Evolutionary conservation across 1,140 invertebrate species (phyloP), one percentile per base, ranked within the genome.

Genomic region (Caenorhabditis inopinata): DNA sequence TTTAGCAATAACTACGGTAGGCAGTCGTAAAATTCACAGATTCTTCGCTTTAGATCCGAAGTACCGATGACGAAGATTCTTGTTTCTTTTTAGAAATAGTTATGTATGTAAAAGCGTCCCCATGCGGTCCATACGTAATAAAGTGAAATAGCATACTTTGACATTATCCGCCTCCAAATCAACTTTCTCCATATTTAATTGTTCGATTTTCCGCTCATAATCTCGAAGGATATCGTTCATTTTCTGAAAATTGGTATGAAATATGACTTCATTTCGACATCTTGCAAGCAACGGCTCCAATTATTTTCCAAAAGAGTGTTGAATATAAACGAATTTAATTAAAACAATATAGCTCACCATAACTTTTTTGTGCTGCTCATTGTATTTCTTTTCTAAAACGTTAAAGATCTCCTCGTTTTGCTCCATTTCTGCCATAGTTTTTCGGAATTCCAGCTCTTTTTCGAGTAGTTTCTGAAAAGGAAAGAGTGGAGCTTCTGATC

Each of bases 281-380:
- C n/a, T n/a, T n/a, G n/a, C n/a, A n/a, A n/a, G n/a, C n/a, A n/a
- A n/a, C n/a, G n/a, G n/a, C n/a, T n/a, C n/a, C n/a, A n/a, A n/a
- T n/a, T n/a, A n/a, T n/a, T n/a, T n/a, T n/a, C n/a, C n/a, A n/a
- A n/a, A n/a, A n/a, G n/a, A n/a, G n/a, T 82, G 9, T 81, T 11
- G 48, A 80, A 23, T 73, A 49, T 53, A 42, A 42, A 42, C 38
- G 6, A 42, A 42, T 42, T 7, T 7, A 7, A 42, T 42, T 5
- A 42, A 7, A 7, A 7, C 38, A 5, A 42, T 42, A 18, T 12
- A 38, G 16, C 77, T 21, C 48, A 85, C 84, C 85, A 86, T 83
- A 32, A 86, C 83, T 83, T 86, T 86, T 16, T 79, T 47, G 35
- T 86, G 85, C 47, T 86, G 85, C n/a, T 86, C 85, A 75, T 85